phyloP scores from a whole-genome alignment of 2,888 invertebrate genomes.

The Zeuzera pyrina region DNA sequence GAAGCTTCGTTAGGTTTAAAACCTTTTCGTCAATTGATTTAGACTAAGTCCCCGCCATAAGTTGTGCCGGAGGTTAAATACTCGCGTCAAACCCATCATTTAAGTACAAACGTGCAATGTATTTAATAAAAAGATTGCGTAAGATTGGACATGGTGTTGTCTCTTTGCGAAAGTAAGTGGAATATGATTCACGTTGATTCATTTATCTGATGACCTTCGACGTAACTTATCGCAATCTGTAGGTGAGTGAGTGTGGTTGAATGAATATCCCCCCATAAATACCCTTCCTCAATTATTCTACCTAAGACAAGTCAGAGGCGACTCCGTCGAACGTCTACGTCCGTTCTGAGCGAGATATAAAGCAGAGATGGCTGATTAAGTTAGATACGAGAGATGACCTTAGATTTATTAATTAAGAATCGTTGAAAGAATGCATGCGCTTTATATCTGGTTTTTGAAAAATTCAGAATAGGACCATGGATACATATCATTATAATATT shows the following conservation, averaged over 20 bases:
- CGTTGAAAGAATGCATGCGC: conserved; percentile 67
- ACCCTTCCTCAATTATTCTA: conserved; percentile 19
- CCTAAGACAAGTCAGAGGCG: conserved; percentile 54
- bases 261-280: conserved; percentile 45
- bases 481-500: conserved; percentile 59
- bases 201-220: conserved; percentile 34
- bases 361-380: conserved; percentile 47
- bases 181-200: conserved; percentile 7
- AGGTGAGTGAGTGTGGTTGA: conserved; percentile 23
- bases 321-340: conserved; percentile 56
- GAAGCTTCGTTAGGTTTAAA: conserved; percentile 23
- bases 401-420: conserved; percentile 46
- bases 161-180: conserved; percentile 17
- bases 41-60: conserved; percentile 12
- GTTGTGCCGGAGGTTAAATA: conserved; percentile 28
- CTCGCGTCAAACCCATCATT: conserved; percentile 55
- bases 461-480: conserved; percentile 67
- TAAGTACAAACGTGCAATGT: conserved; percentile 20
- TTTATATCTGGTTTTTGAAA: conserved; percentile 70
- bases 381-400: conserved; percentile 32
- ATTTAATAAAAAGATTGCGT: conserved; percentile 15
- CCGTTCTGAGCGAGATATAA: conserved; percentile 68
- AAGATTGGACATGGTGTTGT: conserved; percentile 22
- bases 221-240: conserved; percentile 14
- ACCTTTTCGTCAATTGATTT: conserved; percentile 17